Conservation (phyloP, 2,113 vertebrate species). For the Hippocampus guttulatus region DNA sequence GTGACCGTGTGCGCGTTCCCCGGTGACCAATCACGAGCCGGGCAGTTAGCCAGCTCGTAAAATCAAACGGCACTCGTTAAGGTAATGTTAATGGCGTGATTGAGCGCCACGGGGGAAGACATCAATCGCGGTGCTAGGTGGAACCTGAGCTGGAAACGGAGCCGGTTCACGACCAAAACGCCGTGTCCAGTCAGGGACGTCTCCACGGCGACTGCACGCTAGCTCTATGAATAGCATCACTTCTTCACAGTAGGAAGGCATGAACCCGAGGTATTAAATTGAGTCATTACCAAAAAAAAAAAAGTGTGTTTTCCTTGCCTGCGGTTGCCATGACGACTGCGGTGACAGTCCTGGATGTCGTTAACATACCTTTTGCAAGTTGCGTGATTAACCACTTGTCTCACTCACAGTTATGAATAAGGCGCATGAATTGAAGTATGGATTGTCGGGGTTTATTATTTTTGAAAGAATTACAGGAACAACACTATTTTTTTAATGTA, state of each 20-base stretch:
- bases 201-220: conserved; percentile 3
- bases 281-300: conserved; percentile 12
- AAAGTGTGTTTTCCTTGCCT: conserved; percentile 23
- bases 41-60: conserved; percentile 49
- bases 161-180: conserved; percentile 40
- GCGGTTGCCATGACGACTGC: conserved; percentile 55
- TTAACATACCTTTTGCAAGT: conserved; percentile 27
- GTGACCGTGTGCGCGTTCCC: conserved; percentile 28
- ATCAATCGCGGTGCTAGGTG: conserved; percentile 45
- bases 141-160: conserved; percentile 32
- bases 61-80: conserved; percentile 59
- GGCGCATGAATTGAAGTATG: background rate
- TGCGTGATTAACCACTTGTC: conserved; percentile 10
- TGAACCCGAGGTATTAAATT: conserved; percentile 33
- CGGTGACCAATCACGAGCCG: conserved; percentile 42
- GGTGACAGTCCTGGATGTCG: conserved; percentile 32
- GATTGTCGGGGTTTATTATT: background rate
- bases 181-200: background rate
- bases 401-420: background rate
- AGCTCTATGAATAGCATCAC: background rate
- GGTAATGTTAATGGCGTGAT: conserved; percentile 62
- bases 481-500: too few species aligned
- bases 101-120: conserved; percentile 43
- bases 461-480: too few species aligned
- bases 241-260: conserved; percentile 18